Evolutionary conservation across 1,140 invertebrate genomes (phyloP).

Genomic region (Anastrepha obliqua): DNA sequence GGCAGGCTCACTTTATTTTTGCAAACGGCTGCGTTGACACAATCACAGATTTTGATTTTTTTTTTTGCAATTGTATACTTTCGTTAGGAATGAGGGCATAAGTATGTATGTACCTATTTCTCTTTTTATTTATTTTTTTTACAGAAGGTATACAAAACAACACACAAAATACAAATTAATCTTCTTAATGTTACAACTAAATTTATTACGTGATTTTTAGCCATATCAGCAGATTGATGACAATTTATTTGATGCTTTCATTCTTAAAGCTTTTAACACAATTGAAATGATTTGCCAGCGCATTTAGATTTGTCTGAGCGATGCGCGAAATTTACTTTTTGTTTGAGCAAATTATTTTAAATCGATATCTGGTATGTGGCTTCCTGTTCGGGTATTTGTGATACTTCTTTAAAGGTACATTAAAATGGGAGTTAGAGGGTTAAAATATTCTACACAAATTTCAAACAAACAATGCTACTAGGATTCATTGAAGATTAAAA

Average conservation of each 20-base stretch:
- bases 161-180: slow-evolving; percentile 66
- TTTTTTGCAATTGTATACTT: neutral
- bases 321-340: slow-evolving; percentile 25
- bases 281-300: slow-evolving; percentile 49
- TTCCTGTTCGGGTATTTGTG: too few species aligned
- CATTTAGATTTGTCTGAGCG: neutral
- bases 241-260: slow-evolving; percentile 45
- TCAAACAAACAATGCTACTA: too few species aligned
- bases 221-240: slow-evolving; percentile 51
- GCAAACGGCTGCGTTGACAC: slow-evolving; percentile 40
- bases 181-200: slow-evolving; percentile 67
- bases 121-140: neutral
- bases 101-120: neutral
- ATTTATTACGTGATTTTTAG: slow-evolving; percentile 53
- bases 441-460: too few species aligned
- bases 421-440: too few species aligned
- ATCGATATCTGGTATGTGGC: neutral
- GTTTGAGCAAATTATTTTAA: slow-evolving; percentile 23
- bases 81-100: neutral
- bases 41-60: slow-evolving; percentile 22
- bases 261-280: slow-evolving; percentile 24
- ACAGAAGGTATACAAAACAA: neutral
- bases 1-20: slow-evolving; percentile 36
- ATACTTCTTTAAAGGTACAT: too few species aligned
- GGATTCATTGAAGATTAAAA: too few species aligned